Conservation (phyloP, 2,113 vertebrate species). For the Hucho hucho region DNA sequence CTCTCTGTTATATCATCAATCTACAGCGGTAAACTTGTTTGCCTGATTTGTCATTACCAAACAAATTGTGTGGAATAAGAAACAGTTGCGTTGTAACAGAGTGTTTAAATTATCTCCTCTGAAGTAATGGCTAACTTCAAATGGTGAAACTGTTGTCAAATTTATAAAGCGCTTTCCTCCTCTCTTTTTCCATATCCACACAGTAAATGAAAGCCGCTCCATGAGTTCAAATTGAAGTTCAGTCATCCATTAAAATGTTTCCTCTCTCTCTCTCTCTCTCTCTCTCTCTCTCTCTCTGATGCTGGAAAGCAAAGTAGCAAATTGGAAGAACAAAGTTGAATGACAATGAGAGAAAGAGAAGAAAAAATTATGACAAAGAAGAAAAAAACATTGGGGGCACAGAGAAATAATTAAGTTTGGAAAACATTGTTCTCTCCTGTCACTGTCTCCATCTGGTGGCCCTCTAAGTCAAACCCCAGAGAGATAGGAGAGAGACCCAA, state of each 20-base stretch:
- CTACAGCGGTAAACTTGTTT: slow-evolving; percentile 19
- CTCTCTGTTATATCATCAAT: slow-evolving; percentile 5
- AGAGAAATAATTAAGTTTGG: slow-evolving; percentile 70
- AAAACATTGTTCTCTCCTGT: slow-evolving; percentile 58
- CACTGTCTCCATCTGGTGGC: slow-evolving; percentile 47
- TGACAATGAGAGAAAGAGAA: slow-evolving; percentile 65
- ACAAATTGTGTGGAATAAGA: slow-evolving; percentile 53
- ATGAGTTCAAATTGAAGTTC: slow-evolving; percentile 77
- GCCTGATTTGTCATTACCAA: slow-evolving; percentile 32
- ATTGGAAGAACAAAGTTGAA: slow-evolving; percentile 66
- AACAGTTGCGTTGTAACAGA: slow-evolving; percentile 46
- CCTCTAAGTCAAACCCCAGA: slow-evolving; percentile 1
- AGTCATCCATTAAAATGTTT: slow-evolving; percentile 74
- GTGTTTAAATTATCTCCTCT: slow-evolving; percentile 37
- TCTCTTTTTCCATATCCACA: slow-evolving; percentile 56
- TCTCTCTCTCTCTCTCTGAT: slow-evolving; percentile 25
- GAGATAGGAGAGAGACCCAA: too few relatives aligned
- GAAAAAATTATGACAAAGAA: slow-evolving; percentile 6
- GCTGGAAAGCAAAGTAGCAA: slow-evolving; percentile 67
- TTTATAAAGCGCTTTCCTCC: slow-evolving; percentile 59
- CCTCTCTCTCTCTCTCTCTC: slow-evolving; percentile 44
- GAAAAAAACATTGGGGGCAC: slow-evolving; percentile 66
- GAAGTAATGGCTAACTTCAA: slow-evolving; percentile 61
- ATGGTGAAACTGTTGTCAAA: slow-evolving; percentile 53
- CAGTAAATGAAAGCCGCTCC: slow-evolving; percentile 68